Conservation (phyloP, 2,113 vertebrate genomes). For the Proterorhinus semilunaris region DNA sequence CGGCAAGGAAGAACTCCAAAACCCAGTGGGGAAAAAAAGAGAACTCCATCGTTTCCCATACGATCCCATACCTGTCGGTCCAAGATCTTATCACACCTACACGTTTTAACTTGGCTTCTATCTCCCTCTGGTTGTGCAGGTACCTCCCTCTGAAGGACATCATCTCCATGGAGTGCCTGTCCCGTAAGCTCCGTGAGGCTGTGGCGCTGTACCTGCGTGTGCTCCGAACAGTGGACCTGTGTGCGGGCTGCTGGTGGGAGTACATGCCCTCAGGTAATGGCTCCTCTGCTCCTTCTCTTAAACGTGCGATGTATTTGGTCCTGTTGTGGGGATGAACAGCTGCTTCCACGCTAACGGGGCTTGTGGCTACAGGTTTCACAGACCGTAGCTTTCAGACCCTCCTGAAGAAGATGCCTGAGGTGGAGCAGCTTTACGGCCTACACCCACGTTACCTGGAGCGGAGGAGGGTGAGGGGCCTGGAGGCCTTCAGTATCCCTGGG, state of each 20-base stretch:
- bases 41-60: no score
- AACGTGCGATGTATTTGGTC: no score
- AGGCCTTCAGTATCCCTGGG: slow-evolving; percentile 97
- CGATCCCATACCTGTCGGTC: no score
- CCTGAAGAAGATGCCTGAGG: slow-evolving; percentile 97
- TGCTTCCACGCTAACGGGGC: no score
- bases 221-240: slow-evolving; percentile 96
- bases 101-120: no score
- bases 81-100: no score
- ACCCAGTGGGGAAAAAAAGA: no score
- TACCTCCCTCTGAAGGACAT: slow-evolving; percentile 98
- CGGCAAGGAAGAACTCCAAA: no score
- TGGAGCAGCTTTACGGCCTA: slow-evolving; percentile 97
- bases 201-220: slow-evolving; percentile 93
- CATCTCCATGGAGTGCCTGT: slow-evolving; percentile 98
- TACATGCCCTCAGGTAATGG: slow-evolving; percentile 95
- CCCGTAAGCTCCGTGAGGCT: slow-evolving; percentile 92
- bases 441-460: slow-evolving; percentile 95
- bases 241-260: slow-evolving; percentile 97
- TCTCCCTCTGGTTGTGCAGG: slow-evolving; percentile 64
- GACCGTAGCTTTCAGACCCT: slow-evolving; percentile 94
- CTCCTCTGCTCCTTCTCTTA: not conserved
- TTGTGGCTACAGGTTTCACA: slow-evolving; percentile 84
- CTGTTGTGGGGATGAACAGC: no score
- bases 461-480: slow-evolving; percentile 90